A percentile compares a stretch with the other conserved stretches of the same genome.
These are phyloP conservation scores for Cydia strobilella DNA, from an alignment of 1,140 invertebrate species.

Conservation along the genomic window DNA sequence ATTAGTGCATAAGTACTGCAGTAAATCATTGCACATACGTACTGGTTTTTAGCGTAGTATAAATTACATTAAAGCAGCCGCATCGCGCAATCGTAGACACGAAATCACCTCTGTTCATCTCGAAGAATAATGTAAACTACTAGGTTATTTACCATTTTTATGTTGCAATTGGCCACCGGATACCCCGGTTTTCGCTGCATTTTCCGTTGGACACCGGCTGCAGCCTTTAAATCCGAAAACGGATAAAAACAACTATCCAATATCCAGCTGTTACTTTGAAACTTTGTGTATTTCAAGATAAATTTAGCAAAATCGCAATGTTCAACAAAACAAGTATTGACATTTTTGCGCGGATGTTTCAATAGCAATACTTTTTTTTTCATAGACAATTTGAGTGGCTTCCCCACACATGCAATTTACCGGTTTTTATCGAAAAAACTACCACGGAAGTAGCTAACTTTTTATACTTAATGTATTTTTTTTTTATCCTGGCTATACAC, in stretches of 20 bases:
- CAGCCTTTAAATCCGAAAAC: not conserved
- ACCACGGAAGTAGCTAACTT: slow-evolving; percentile 22
- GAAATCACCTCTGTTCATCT: not conserved
- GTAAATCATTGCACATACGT: not conserved
- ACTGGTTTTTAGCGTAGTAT: not conserved
- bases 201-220: slow-evolving; percentile 33
- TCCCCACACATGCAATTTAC: not conserved
- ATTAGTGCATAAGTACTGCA: not conserved
- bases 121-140: slow-evolving; percentile 14
- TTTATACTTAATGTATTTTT: slow-evolving; percentile 6
- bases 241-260: not conserved
- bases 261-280: slow-evolving; percentile 11
- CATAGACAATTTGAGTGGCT: not conserved
- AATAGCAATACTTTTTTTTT: not conserved
- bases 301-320: slow-evolving; percentile 38
- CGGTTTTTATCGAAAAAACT: slow-evolving; percentile 18
- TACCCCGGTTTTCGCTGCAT: slow-evolving; percentile 75
- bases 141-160: slow-evolving; percentile 68
- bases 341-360: slow-evolving; percentile 46
- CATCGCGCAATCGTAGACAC: not conserved
- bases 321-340: slow-evolving; percentile 56
- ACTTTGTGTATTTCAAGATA: slow-evolving; percentile 24
- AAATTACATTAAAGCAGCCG: not conserved
- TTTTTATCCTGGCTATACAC: not conserved
- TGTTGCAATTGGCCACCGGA: slow-evolving; percentile 67